phyloP scores from a whole-genome alignment of 1,140 invertebrate species.

The Bombus confusus region DNA sequence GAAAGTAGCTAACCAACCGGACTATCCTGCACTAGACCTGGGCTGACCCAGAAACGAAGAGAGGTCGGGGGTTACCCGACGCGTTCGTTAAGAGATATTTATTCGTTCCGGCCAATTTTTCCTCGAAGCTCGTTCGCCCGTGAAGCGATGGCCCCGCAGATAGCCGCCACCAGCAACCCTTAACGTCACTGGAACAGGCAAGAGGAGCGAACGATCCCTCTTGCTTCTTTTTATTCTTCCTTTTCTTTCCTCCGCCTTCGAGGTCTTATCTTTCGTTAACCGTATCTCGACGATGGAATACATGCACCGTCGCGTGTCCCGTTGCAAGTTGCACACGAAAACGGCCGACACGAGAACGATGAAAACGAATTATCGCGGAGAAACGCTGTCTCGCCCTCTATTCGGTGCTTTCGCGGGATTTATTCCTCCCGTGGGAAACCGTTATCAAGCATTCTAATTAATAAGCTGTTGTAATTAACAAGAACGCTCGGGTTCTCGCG shows the following conservation, averaged over 20 bases:
- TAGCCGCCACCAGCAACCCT: slow-evolving; percentile 9
- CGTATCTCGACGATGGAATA: slow-evolving; percentile 56
- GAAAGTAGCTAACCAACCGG: background rate
- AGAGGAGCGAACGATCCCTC: background rate
- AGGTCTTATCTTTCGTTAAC: slow-evolving; percentile 47
- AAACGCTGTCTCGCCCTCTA: background rate
- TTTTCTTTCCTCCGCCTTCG: slow-evolving; percentile 39
- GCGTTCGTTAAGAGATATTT: slow-evolving; percentile 45
- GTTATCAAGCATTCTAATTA: background rate
- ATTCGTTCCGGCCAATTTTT: slow-evolving; percentile 50
- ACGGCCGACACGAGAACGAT: background rate
- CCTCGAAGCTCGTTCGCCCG: slow-evolving; percentile 1
- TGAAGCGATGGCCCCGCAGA: slow-evolving; percentile 34
- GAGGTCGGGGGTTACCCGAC: background rate
- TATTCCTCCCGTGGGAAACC: background rate
- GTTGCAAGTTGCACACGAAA: slow-evolving; percentile 27
- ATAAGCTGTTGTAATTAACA: background rate
- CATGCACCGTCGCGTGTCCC: slow-evolving; percentile 64
- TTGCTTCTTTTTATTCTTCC: slow-evolving; percentile 43
- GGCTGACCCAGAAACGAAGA: background rate
- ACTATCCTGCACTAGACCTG: background rate
- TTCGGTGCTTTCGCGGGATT: background rate
- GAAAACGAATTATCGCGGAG: background rate
- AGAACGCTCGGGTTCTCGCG: background rate
- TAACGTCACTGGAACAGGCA: slow-evolving; percentile 12